Evolutionary conservation across 2,797 vertebrate genomes (phyloP), one percentile per base, ranked within the genome.

Genomic region (Notolabrus celidotus): DNA sequence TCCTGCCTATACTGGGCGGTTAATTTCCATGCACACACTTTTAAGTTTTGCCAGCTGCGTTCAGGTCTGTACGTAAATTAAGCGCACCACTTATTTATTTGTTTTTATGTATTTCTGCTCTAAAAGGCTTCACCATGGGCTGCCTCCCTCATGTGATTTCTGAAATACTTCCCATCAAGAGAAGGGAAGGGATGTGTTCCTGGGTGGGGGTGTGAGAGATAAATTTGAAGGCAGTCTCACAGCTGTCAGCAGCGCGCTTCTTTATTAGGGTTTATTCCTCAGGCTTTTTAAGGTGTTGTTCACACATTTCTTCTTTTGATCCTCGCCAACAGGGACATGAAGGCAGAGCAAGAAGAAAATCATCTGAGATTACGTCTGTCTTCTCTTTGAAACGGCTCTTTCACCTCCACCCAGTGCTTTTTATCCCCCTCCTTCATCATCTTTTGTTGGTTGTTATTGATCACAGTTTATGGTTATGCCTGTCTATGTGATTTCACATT

Each of bases 261-360:
- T 83, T 75, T 70, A 72, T 76, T 74, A 58, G 45, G 36, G 3
- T 59, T 78, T 68, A 55, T 74, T 79, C 42, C 10, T 42, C 8
- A 0, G 57, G 43, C 62, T 66, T 63, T 54, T n/a, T 7, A 51
- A 58, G 41, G 20, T 45, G 19, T 77, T 86, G 22, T 16, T 47
- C 25, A 27, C 60, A 31, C 4, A 46, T 55, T 55, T 54, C 12
- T 38, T 47, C 12, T 70, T 66, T 63, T 60, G 27, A 52, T 59
- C 71, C 12, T 22, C 23, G 50, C 42, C 52, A 63, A 42, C 51
- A 77, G 57, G 34, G 46, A 62, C 38, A 61, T 55, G 42, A 58
- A 19, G 15, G 22, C 23, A 43, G 29, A 53, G 12, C 38, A 33
- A 27, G n/a, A 52, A 49, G 29, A 63, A 49, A 68, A 41, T 49